Evolutionary conservation across 2,797 vertebrate species (phyloP).

Genomic region (Petrocephalus sullivani): DNA sequence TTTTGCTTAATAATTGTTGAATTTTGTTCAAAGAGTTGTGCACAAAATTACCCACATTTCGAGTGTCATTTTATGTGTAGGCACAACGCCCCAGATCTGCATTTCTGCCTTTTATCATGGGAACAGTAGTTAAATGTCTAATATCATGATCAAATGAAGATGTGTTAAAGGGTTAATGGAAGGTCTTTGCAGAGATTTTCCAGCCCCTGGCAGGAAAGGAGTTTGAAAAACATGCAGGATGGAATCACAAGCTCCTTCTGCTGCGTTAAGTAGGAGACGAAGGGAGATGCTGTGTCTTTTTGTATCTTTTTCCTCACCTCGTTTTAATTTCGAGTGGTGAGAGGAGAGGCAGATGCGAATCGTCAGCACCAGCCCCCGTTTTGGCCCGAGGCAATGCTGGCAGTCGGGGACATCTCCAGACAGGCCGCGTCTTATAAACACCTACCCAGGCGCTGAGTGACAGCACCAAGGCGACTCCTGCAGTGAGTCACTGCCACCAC

Average conservation of each 20-base stretch:
- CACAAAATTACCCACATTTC: background rate
- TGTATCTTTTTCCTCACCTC: background rate
- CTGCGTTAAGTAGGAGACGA: background rate
- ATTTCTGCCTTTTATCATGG: background rate
- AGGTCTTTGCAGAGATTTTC: background rate
- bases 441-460: conserved; percentile 33
- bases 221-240: background rate
- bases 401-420: conserved; percentile 50
- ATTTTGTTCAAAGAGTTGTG: background rate
- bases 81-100: background rate
- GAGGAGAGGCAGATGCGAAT: conserved; percentile 37
- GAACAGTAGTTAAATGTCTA: background rate
- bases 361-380: conserved; percentile 50
- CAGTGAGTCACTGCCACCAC: conserved; percentile 19
- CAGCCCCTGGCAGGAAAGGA: background rate
- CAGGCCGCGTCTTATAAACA: conserved; percentile 44
- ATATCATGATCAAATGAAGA: background rate
- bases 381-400: conserved; percentile 57
- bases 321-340: conserved; percentile 16
- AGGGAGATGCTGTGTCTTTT: background rate
- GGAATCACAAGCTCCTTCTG: background rate
- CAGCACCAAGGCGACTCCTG: conserved; percentile 18
- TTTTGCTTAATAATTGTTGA: background rate
- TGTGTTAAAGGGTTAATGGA: background rate
- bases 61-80: too few relatives aligned